These are phyloP conservation scores for Merodon equestris DNA, from an alignment of 2,888 invertebrate genomes.

Conservation along the genomic window DNA sequence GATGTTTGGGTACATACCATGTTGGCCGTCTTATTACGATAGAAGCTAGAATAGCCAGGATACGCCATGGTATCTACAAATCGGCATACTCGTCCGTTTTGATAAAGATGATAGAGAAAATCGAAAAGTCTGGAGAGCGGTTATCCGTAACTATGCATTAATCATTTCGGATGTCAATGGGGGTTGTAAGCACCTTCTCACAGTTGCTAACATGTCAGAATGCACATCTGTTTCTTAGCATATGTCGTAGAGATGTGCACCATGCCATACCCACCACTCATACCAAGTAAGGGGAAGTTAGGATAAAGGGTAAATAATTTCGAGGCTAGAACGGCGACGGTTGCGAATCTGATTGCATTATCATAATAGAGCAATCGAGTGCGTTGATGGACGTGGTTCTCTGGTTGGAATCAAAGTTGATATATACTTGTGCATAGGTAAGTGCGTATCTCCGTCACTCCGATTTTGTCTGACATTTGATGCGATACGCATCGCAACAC, in stretches of 20 bases:
- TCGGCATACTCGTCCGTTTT: constrained; percentile 4
- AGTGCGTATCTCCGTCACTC: neutral
- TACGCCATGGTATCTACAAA: too few species aligned
- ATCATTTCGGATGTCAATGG: constrained; percentile 53
- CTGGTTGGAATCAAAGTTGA: neutral
- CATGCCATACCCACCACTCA: constrained; percentile 7
- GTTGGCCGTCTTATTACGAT: too few species aligned
- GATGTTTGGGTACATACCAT: too few species aligned
- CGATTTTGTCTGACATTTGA: too few species aligned
- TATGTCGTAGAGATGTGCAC: neutral
- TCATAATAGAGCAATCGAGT: constrained; percentile 62
- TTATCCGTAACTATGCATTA: constrained; percentile 60
- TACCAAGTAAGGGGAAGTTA: too few species aligned
- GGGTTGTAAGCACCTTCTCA: constrained; percentile 52
- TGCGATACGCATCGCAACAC: constrained; percentile 15
- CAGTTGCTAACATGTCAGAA: neutral
- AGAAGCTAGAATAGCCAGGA: too few species aligned
- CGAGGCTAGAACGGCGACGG: constrained; percentile 43
- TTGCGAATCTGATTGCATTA: constrained; percentile 60
- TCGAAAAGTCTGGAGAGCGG: constrained; percentile 30
- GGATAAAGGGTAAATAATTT: constrained; percentile 4
- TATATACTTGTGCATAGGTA: neutral
- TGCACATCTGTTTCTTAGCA: neutral
- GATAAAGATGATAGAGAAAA: constrained; percentile 46
- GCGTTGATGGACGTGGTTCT: constrained; percentile 46